Base-by-base conservation (phyloP, 2,113 vertebrate species). In the Nyctereutes procyonoides region DNA sequence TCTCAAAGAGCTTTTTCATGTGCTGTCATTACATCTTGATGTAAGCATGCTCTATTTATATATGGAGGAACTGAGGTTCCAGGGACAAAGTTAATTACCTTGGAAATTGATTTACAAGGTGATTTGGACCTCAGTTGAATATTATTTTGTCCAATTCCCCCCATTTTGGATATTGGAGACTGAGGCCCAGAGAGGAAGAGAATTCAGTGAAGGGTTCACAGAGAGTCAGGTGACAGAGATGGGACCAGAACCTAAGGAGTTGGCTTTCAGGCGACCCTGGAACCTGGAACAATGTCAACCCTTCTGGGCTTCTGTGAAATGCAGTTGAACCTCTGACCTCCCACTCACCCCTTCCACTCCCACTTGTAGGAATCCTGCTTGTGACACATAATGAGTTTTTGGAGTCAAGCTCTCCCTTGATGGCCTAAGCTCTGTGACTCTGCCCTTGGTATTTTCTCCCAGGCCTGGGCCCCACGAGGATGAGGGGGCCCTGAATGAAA, bases 81-180 rank as follows among this genome's bases (percentile, higher is more conserved):
- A 4, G 16, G 30, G 38, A 32, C 71, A 71, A 63, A 71, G 62
- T 65, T 84, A 58, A 65, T 67, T 22, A 90, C 60, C 80, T 86
- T 82, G 10, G 63, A 97, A 91, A 93, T 48, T 67, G 63, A 35
- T 15, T n/a, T 89, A 79, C 76, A 92, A 88, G 26, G 56, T 80
- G 84, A 14, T 32, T 79, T 83, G 35, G 35, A 82, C 62, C 86
- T 83, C 14, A 56, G 8, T n/a, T 63, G 56, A 43, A 77, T 92
- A 28, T 90, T 82, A 58, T 82, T 76, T 74, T 85, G 65, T 92
- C 60, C 51, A 48, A 3, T 79, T 79, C 62, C 11, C 4, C 35
- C 35, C n/a, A 90, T 62, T 92, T 82, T 69, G 53, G 7, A 87
- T 38, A 60, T 13, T 69, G 65, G 35, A 88, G 28, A 56, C 48